Base-by-base conservation (phyloP, 2,888 invertebrate genomes). In the Tromatobia lineatoria region DNA sequence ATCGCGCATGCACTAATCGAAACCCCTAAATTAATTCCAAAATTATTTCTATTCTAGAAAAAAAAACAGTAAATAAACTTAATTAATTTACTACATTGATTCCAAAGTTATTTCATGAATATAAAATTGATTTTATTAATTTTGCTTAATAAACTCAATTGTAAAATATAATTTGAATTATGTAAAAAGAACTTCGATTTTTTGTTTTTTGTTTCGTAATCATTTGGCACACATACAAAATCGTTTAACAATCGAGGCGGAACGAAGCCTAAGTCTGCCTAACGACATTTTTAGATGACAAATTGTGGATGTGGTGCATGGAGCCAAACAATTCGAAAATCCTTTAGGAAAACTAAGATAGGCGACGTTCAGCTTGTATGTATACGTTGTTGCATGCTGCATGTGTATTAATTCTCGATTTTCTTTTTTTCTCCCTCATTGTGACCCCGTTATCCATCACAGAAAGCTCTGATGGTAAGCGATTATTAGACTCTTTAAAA, bases 401-500 rank as follows among this genome's bases (percentile, higher is more conserved):
- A 92, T 92, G 92, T 86, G 82, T 86, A 88, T 87, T 89, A 88
- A 88, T 88, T 88, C 79, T 88, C 86, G 80, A 89, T 89, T 83
- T 89, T 87, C 86, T 80, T 88, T 83, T 85, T 78, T 78, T 85
- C 86, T 86, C 86, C 87, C 87, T 78, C 83, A 83, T 75, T 83
- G 82, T 38, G n/a, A 69, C 66, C 85, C 34, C 29, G 79, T 83
- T 86, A 77, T 78, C 75, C 84, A 74, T 69, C 91, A 88, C 93
- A 94, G 94, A 94, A 92, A 94, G 92, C 93, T 90, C 90, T 91
- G 88, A 88, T 92, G 94, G 94, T 94, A 94, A 94, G 94, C 91
- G 88, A 74, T 67, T 38, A 42, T 2, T 69, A 42, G 20, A 71
- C 59, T 75, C 29, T 83, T 29, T 54, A 42, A 25, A 71, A 3